Evolutionary conservation across 2,797 vertebrate genomes (phyloP), one percentile per base, ranked within the genome.

Genomic region (Rhinatrema bivittatum): DNA sequence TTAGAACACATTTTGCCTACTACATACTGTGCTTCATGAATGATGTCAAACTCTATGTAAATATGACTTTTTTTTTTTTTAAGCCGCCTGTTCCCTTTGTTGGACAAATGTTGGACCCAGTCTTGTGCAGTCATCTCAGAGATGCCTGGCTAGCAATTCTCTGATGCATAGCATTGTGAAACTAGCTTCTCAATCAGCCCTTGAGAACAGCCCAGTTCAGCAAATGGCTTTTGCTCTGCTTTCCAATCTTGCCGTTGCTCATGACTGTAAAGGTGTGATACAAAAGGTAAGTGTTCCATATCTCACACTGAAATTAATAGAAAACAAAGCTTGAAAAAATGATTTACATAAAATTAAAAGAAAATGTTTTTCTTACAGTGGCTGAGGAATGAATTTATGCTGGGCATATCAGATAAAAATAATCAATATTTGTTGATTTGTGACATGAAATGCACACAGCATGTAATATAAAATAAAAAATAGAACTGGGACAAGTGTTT

Each of bases 181-280:
- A 71, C 48, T 97, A 70, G 89, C 88, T 32, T 81, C 86, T 6
- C 86, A 83, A 39, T 42, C 79, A 16, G 62, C 87, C 21, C 55
- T 75, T 0, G 89, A 91, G 56, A 88, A 74, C 68, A 62, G 65
- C 46, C 25, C 56, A 5, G 33, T 86, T 42, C 92, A 95, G 69
- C 88, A 76, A 19, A 70, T 83, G 7, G 72, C 81, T 16, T 95
- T 99, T 58, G 76, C 73, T 63, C 80, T 97, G 25, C 76, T 99
- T 38, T 76, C 91, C 20, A 98, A 98, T 58, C 76, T 97, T 22
- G 82, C 83, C 25, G 53, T 88, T 34, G 92, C 89, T 37, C 91
- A 87, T 16, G 95, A 98, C 66, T 95, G 93, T 54, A 88, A 76
- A 72, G 79, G 90, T 24, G 15, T 92, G 37, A 72, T 98, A 70